Evolutionary conservation across 2,797 vertebrate genomes (phyloP), one percentile per base, ranked within the genome.

Genomic region (Scyliorhinus canicula): DNA sequence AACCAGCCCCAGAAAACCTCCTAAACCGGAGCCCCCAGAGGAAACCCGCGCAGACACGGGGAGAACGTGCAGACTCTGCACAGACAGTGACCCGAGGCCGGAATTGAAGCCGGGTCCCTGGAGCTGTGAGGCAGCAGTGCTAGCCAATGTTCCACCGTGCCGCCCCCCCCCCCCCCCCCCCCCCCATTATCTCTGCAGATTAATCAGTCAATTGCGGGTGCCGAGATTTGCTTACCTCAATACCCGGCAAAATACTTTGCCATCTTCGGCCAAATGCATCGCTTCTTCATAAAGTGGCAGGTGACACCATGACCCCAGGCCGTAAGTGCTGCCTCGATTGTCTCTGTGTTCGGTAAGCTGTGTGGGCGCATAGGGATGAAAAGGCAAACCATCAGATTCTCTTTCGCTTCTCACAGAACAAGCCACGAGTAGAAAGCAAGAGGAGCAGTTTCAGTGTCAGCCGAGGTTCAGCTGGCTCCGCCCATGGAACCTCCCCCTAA

Each of bases 201-300:
- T 21, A 65, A 21, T n/a, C 55, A 14, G 55, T 35, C 16, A 40
- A 40, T 60, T n/a, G 47, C 91, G 16, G 55, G 24, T 35, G 21
- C 55, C 26, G 69, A 74, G 63, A 96, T 95, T 24, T 31, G 4
- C 65, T 65, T 97, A 99, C 99, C 99, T 97, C 93, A 99, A 97
- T 35, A 99, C 98, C 95, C 99, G 96, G 95, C 98, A 99, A 97
- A 98, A 98, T 96, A 99, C 98, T 96, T 98, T 98, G 50, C 98
- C 99, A 4, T 99, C 99, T 96, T 99, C 98, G 0, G 98, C 99
- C 96, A 99, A 97, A 96, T 97, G 97, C 97, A 99, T 98, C 1
- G 98, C 99, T 96, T 99, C 99, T 95, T 99, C 98, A 4, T 99
- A 99, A 95, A 99, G 96, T 0, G 98, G 98, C 93, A 98, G 98